Percentiles rank a stretch among this genome's conserved stretches.
These are phyloP conservation scores for Bergia puertoricense DNA, from an alignment of 92 coral and sea anemone species.

Conservation along the genomic window DNA sequence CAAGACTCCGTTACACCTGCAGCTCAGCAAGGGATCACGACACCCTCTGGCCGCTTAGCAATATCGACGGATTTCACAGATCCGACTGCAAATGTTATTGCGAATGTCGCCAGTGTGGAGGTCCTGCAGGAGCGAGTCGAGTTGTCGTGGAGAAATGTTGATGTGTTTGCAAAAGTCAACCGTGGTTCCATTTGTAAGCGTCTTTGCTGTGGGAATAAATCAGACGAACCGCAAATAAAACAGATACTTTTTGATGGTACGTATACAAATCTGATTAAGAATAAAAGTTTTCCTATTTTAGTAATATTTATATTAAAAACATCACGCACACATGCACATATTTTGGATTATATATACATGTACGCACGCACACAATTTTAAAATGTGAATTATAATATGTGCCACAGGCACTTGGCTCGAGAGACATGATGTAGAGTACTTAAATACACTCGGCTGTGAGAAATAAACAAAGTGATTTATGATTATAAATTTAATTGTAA, in stretches of 20 bases:
- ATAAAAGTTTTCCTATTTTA: not conserved
- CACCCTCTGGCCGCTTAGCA: slow-evolving; percentile 9
- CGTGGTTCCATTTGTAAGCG: slow-evolving; percentile 72
- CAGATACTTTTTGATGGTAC: slow-evolving; percentile 89
- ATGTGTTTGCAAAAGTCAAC: slow-evolving; percentile 78
- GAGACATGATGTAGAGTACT: no score
- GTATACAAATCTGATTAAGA: not conserved
- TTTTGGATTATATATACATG: no score
- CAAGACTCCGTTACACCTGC: not conserved
- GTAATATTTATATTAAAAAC: no score
- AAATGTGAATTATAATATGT: no score
- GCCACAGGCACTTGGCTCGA: no score
- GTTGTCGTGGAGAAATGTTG: slow-evolving; percentile 78
- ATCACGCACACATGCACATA: no score
- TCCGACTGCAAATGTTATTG: slow-evolving; percentile 55
- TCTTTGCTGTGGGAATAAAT: slow-evolving; percentile 56
- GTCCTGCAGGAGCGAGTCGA: slow-evolving; percentile 63
- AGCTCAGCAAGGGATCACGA: slow-evolving; percentile 2
- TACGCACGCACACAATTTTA: no score
- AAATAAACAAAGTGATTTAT: no score
- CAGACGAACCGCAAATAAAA: slow-evolving; percentile 63
- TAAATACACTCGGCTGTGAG: no score
- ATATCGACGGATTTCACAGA: slow-evolving; percentile 48
- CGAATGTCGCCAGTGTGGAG: slow-evolving; percentile 63
- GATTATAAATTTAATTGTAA: no score